These are phyloP conservation scores for Drosophila neotestacea DNA, from an alignment of 2,888 invertebrate genomes.

Conservation along the genomic window DNA sequence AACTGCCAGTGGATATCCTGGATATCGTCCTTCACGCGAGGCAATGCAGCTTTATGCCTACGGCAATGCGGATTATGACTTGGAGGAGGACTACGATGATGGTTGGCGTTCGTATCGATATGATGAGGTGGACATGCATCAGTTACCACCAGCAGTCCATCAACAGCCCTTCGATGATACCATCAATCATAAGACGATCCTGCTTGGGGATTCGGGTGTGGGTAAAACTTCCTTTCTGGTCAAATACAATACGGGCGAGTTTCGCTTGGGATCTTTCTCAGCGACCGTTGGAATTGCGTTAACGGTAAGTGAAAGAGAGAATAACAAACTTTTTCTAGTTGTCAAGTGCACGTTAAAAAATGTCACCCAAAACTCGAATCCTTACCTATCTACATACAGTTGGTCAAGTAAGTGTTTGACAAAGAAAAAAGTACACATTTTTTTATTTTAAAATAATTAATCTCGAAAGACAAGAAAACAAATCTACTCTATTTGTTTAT, in stretches of 20 bases:
- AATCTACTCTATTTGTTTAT: too few species aligned
- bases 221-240: constrained; percentile 97
- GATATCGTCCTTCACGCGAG: constrained; percentile 91
- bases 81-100: constrained; percentile 79
- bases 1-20: constrained; percentile 91
- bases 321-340: neutral
- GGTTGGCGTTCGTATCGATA: constrained; percentile 85
- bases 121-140: constrained; percentile 83
- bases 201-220: constrained; percentile 97
- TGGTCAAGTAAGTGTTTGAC: too few species aligned
- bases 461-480: too few species aligned
- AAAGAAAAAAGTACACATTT: too few species aligned
- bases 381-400: constrained; percentile 3
- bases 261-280: constrained; percentile 95
- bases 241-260: constrained; percentile 96
- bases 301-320: constrained; percentile 90
- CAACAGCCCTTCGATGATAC: constrained; percentile 86
- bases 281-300: constrained; percentile 98
- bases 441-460: too few species aligned
- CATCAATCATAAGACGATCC: constrained; percentile 92
- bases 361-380: constrained; percentile 7
- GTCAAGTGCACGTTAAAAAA: too few species aligned
- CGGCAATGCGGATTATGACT: constrained; percentile 75
- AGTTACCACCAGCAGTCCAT: constrained; percentile 53
- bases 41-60: constrained; percentile 87